Percentiles rank a stretch among this genome's conserved stretches.
Conservation (phyloP, 2,888 invertebrate species). For the Clunio marinus region DNA sequence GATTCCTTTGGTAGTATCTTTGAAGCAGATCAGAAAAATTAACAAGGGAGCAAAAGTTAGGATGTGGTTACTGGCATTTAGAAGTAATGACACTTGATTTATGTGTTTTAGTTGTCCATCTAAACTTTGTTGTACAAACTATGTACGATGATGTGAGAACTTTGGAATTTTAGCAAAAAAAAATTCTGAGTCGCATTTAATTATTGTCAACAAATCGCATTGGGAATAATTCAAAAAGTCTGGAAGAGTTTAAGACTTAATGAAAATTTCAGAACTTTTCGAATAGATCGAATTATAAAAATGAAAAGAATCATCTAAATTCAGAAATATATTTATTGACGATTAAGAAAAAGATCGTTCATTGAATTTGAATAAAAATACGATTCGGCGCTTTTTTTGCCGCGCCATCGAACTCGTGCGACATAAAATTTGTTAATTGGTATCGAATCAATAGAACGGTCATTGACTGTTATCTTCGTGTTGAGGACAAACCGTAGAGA, state of each 20-base stretch:
- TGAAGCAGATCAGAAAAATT: no score
- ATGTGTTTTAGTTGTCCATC: no score
- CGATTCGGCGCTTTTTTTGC: not conserved
- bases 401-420: not conserved
- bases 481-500: constrained; percentile 12
- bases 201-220: not conserved
- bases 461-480: not conserved
- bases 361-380: constrained; percentile 23
- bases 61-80: no score
- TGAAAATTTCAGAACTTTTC: no score
- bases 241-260: not conserved
- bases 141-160: no score
- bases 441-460: constrained; percentile 23
- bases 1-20: no score
- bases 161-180: no score
- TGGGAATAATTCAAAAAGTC: not conserved
- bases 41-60: no score
- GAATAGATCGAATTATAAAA: not conserved
- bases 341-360: not conserved
- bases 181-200: no score
- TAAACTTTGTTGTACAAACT: no score
- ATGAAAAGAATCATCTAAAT: no score
- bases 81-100: no score
- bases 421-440: constrained; percentile 34
- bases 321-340: not conserved